Conservation (phyloP, 2,113 vertebrate species). For the Grus americana region DNA sequence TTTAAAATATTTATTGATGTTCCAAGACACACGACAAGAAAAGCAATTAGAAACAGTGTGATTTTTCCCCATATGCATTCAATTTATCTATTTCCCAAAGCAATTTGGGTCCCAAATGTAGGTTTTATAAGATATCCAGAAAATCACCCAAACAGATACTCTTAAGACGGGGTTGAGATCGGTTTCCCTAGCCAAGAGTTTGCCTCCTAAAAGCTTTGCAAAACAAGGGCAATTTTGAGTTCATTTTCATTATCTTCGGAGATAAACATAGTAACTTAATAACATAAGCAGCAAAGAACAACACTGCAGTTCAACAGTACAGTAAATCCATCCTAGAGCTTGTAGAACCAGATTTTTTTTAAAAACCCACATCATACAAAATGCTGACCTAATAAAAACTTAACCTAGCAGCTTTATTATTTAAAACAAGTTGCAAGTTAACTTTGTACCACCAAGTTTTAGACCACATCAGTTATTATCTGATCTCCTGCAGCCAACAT, state of each 20-base stretch:
- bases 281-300: neutral
- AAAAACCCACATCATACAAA: neutral
- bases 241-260: constrained; percentile 34
- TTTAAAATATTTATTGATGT: neutral
- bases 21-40: constrained; percentile 21
- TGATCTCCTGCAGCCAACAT: neutral
- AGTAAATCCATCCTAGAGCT: constrained; percentile 34
- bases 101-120: neutral
- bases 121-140: neutral
- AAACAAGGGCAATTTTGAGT: neutral
- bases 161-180: neutral
- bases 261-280: constrained; percentile 16
- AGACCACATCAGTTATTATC: neutral
- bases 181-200: neutral
- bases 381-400: neutral
- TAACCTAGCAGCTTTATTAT: neutral
- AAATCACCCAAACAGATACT: neutral
- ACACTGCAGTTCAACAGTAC: neutral
- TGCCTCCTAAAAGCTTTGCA: neutral
- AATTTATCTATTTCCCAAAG: neutral
- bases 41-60: neutral
- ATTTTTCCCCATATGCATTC: neutral
- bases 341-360: neutral
- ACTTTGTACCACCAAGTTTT: neutral
- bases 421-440: neutral